These are phyloP conservation scores for Pseudomyrmex concolor DNA, from an alignment of 1,140 invertebrate species.

Conservation along the genomic window DNA sequence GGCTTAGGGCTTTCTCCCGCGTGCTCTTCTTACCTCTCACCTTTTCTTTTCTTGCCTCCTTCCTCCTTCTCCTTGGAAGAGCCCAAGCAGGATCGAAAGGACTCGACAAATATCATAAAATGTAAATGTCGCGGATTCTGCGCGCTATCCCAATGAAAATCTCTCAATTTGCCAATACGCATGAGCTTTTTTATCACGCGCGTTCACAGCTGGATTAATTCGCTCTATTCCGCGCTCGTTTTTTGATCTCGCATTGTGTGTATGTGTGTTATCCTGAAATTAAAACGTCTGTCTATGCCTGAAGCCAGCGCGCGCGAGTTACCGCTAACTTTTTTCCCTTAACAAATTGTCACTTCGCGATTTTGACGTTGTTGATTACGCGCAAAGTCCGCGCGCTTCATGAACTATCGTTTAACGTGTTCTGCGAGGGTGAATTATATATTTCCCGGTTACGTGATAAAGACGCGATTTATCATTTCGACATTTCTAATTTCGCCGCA, in stretches of 20 bases:
- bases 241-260: conserved; percentile 9
- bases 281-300: conserved; percentile 54
- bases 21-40: conserved; percentile 13
- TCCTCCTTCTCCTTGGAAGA: not conserved
- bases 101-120: conserved; percentile 75
- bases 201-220: conserved; percentile 59
- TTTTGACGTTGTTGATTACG: no score
- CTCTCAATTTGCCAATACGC: conserved; percentile 70
- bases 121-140: conserved; percentile 70
- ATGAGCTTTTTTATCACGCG: conserved; percentile 55
- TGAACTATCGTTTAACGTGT: no score
- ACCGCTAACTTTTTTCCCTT: not conserved
- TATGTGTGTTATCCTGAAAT: conserved; percentile 39
- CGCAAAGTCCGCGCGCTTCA: no score
- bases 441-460: not conserved
- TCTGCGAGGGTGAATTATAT: not conserved
- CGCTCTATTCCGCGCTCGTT: conserved; percentile 26
- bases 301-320: not conserved
- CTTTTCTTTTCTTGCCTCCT: not conserved
- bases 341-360: not conserved
- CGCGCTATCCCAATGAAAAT: conserved; percentile 60
- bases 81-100: conserved; percentile 61
- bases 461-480: conserved; percentile 15
- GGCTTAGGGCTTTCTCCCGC: conserved; percentile 64
- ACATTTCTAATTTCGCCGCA: conserved; percentile 8